These are phyloP conservation scores for Hystrix brachyura DNA, from an alignment of 2,113 vertebrate species.

Conservation along the genomic window DNA sequence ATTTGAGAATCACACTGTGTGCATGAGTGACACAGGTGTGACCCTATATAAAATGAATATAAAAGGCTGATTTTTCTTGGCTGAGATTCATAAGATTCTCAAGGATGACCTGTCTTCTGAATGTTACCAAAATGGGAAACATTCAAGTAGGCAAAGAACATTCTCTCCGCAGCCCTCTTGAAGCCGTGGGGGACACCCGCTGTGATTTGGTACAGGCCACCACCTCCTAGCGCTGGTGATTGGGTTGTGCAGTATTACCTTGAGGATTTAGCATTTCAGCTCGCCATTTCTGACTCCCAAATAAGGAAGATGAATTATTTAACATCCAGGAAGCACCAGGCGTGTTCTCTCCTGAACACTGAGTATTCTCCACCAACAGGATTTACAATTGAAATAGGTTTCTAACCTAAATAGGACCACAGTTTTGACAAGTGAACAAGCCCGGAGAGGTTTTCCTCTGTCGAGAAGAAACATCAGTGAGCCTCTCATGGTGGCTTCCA, in stretches of 20 bases:
- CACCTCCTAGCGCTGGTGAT: background rate
- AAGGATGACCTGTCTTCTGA: background rate
- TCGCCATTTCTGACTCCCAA: slow-evolving; percentile 56
- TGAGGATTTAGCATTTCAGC: slow-evolving; percentile 65
- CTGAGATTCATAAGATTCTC: slow-evolving; percentile 36
- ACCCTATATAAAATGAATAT: background rate
- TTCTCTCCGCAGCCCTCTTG: background rate
- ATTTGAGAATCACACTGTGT: slow-evolving; percentile 20
- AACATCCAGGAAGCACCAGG: slow-evolving; percentile 77
- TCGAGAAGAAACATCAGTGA: background rate
- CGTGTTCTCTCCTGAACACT: slow-evolving; percentile 58
- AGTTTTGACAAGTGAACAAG: slow-evolving; percentile 63
- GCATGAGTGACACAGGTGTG: background rate
- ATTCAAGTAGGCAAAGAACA: slow-evolving; percentile 9
- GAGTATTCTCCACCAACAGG: slow-evolving; percentile 20
- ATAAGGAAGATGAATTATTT: slow-evolving; percentile 81
- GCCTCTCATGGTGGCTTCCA: background rate
- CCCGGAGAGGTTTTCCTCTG: background rate
- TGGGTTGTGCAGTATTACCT: slow-evolving; percentile 71
- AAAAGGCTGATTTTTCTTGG: slow-evolving; percentile 43
- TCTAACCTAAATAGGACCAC: slow-evolving; percentile 62
- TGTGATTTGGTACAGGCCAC: slow-evolving; percentile 46
- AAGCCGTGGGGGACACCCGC: background rate
- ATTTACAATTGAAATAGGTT: slow-evolving; percentile 80
- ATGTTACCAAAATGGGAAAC: slow-evolving; percentile 2